These are phyloP conservation scores for Protaetia brevitarsis DNA, from an alignment of 1,140 invertebrate genomes.

Conservation along the genomic window DNA sequence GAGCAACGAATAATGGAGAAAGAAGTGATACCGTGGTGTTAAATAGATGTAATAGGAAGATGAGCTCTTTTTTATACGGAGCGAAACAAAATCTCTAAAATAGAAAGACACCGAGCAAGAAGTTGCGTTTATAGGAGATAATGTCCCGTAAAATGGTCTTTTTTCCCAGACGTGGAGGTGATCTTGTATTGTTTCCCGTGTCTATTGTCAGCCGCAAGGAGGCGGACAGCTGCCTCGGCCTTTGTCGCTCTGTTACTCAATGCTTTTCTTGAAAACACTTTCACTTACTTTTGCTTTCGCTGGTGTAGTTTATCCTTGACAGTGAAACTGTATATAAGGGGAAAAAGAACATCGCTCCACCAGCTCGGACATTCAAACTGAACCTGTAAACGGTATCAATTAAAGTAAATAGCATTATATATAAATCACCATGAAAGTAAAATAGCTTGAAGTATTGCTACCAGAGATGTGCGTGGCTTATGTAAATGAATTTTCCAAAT, in stretches of 20 bases:
- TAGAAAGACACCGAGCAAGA: conserved; percentile 3
- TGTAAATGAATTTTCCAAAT: no score
- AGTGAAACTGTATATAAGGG: no score
- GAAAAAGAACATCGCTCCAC: not conserved
- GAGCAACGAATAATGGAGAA: conserved; percentile 1
- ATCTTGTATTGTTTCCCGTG: not conserved
- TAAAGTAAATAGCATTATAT: not conserved
- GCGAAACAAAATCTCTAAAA: conserved; percentile 6
- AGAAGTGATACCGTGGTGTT: not conserved
- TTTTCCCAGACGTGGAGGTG: not conserved
- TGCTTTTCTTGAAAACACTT: not conserved
- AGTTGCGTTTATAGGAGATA: not conserved
- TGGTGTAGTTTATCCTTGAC: not conserved
- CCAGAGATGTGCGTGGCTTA: no score
- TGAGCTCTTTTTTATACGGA: not conserved
- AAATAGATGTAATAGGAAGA: not conserved
- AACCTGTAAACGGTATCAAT: not conserved
- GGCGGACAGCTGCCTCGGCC: not conserved
- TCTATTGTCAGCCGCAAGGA: no score
- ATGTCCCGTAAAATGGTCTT: conserved; percentile 1
- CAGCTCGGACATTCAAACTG: not conserved
- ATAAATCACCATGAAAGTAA: not conserved
- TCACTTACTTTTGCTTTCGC: conserved; percentile 1
- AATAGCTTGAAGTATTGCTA: not conserved
- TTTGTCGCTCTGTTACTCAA: not conserved